Base-by-base conservation (phyloP, 2,113 vertebrate genomes). In the Daboia siamensis region DNA sequence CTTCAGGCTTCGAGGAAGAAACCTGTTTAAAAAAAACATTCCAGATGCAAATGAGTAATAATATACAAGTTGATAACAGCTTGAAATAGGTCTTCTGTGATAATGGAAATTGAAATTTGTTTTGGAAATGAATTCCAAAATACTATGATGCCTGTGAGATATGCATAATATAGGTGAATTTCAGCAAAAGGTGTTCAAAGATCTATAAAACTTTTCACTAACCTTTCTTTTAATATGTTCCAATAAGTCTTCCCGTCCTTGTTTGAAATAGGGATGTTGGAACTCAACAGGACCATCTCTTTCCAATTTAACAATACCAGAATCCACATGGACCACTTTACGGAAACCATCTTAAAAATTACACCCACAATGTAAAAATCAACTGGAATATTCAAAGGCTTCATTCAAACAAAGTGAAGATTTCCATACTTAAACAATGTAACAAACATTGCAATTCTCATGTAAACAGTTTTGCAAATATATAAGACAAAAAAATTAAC, bases 161-260 rank as follows among this genome's bases (percentile, higher is more conserved):
- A 59, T 89, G 12, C 0, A 7, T 59, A 59, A 26, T 29, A 44
- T 89, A 89, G 39, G 29, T 57, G 23, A 84, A n/a, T 1, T 91
- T 91, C 29, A 33, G 2, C 46, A 86, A 51, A 29, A 61, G 3
- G n/a, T 8, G 87, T 15, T 7, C 23, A 48, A 59, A 52, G 7
- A 7, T 52, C 4, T 61, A 29, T 17, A 3, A 57, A 39, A 84
- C 17, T 90, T 94, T 94, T 93, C 61, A 96, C 95, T 96, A 69
- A 99, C 99, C 98, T 99, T 99, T 91, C 99, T 98, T 96, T 99
- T 99, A 96, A 99, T 99, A 93, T 98, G 98, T 59, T 99, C 99
- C 96, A 99, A 91, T 94, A 99, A 97, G 90, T 99, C 98, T 92
- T 99, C 99, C 87, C 99, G 98, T 87, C 99, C 99, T 92, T 99